Conservation (phyloP, 2,888 invertebrate species). For the Athalia circularis region DNA sequence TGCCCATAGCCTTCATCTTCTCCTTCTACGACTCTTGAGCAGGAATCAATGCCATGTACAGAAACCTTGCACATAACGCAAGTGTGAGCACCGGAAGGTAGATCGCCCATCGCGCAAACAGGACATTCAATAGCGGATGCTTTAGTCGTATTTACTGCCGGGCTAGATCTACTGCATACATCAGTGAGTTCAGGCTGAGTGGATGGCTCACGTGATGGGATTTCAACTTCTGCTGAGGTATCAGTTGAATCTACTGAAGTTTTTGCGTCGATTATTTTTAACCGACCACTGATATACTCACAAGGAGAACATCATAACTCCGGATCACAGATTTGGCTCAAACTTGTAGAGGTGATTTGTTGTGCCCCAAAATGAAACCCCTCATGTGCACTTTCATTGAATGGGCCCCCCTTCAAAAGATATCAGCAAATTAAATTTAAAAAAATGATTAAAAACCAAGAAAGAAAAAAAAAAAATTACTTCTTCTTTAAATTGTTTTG, state of each 20-base stretch:
- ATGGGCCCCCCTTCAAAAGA: too few species aligned
- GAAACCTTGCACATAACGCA: slow-evolving; percentile 41
- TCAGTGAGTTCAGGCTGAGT: too few species aligned
- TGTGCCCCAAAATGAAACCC: too few species aligned
- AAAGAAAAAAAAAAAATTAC: too few species aligned
- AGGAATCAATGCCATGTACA: slow-evolving; percentile 45
- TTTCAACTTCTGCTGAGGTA: neutral
- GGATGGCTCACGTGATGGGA: neutral
- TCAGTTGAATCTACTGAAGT: neutral
- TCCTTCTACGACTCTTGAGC: slow-evolving; percentile 39
- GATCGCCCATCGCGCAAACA: slow-evolving; percentile 39
- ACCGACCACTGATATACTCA: neutral
- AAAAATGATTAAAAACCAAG: too few species aligned
- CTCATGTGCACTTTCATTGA: too few species aligned
- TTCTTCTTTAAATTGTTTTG: too few species aligned
- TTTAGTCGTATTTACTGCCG: neutral
- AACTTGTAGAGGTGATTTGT: too few species aligned
- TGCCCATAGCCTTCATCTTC: slow-evolving; percentile 49
- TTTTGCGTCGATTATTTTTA: neutral
- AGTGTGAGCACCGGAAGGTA: slow-evolving; percentile 41
- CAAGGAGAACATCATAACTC: too few species aligned
- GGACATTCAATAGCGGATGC: slow-evolving; percentile 9
- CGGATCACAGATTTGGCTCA: too few species aligned
- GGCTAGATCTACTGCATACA: too few species aligned
- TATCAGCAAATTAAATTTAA: too few species aligned